Evolutionary conservation across 2,797 vertebrate genomes (phyloP).

Genomic region (Rhynchotus rufescens): DNA sequence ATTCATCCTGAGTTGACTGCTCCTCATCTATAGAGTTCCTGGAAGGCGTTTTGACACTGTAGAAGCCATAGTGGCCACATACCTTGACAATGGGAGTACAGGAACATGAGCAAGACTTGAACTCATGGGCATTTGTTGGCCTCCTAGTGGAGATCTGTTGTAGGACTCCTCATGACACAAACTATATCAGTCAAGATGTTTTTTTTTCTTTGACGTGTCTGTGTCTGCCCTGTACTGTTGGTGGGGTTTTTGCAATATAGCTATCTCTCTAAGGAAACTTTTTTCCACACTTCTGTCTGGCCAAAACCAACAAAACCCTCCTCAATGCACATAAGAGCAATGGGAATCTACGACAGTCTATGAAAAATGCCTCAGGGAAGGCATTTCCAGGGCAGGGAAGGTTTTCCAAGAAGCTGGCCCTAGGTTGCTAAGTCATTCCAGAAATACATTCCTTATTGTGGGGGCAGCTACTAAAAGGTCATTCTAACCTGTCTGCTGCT

Average conservation of each 20-base stretch:
- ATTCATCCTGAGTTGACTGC: not conserved
- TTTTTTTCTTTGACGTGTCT: not conserved
- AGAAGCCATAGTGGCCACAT: not conserved
- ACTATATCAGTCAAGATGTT: not conserved
- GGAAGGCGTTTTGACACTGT: not conserved
- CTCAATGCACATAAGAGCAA: not conserved
- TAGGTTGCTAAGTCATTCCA: not conserved
- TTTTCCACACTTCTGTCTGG: not conserved
- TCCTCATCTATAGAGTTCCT: not conserved
- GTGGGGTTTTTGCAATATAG: not conserved
- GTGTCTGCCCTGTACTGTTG: not conserved
- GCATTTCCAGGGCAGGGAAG: not conserved
- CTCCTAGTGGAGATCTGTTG: not conserved
- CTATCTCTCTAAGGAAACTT: not conserved
- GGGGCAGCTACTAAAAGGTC: no score
- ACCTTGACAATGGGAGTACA: not conserved
- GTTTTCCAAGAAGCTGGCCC: not conserved
- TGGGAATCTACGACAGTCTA: not conserved
- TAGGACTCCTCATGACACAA: not conserved
- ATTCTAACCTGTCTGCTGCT: not conserved
- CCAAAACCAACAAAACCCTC: not conserved
- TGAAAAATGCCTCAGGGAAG: not conserved
- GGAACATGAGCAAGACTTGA: not conserved
- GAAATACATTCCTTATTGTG: not conserved
- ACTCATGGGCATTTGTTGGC: not conserved